Conservation (phyloP, 2,888 invertebrate species). For the Drosophila tanythrix region DNA sequence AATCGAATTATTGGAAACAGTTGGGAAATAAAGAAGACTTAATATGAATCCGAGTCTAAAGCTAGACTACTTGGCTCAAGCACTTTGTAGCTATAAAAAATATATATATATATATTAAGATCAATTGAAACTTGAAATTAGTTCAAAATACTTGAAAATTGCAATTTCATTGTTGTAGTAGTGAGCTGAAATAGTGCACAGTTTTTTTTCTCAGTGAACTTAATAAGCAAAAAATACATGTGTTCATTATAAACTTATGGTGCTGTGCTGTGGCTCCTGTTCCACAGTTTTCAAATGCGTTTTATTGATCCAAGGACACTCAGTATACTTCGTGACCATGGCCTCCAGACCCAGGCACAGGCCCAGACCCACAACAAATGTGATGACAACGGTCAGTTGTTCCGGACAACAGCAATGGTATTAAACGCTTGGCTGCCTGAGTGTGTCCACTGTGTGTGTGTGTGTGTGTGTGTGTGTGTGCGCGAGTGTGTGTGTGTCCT, state of each 20-base stretch:
- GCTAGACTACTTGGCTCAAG: not conserved
- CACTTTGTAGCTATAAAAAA: not conserved
- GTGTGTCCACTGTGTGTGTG: conserved; percentile 4
- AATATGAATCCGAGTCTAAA: not conserved
- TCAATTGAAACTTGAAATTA: not conserved
- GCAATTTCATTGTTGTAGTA: not conserved
- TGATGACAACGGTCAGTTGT: conserved; percentile 53
- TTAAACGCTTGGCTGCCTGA: conserved; percentile 48
- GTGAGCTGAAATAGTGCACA: not conserved
- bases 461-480: not conserved
- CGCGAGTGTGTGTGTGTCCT: conserved; percentile 29
- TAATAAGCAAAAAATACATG: conserved; percentile 1
- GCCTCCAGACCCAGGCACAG: conserved; percentile 29
- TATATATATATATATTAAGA: not conserved
- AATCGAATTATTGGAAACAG: not conserved
- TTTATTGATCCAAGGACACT: conserved; percentile 75
- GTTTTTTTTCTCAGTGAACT: not conserved
- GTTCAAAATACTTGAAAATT: not conserved
- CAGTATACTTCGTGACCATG: conserved; percentile 41
- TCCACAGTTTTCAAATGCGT: conserved; percentile 55
- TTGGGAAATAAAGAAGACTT: not conserved
- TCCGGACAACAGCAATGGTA: conserved; percentile 21
- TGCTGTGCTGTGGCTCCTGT: conserved; percentile 5
- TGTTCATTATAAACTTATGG: conserved; percentile 28
- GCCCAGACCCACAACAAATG: conserved; percentile 49